A percentile compares a stretch with the other conserved stretches of the same genome.
Conservation (phyloP, 2,888 invertebrate species). For the Sesia bembeciformis region DNA sequence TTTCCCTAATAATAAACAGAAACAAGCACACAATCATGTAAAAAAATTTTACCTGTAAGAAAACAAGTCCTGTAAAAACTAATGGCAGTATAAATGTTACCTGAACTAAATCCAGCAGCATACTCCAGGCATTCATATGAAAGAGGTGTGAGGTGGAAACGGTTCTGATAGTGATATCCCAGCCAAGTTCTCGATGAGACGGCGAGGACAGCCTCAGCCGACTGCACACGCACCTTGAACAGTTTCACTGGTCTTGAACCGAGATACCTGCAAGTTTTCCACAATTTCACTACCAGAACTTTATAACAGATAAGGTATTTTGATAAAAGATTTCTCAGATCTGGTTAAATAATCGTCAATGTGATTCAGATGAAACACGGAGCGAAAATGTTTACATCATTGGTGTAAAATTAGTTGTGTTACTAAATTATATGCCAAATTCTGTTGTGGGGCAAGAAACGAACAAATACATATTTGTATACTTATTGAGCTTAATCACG, state of each 20-base stretch:
- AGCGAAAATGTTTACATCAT: slow-evolving; percentile 62
- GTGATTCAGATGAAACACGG: slow-evolving; percentile 78
- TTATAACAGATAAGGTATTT: background rate
- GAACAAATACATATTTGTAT: no score
- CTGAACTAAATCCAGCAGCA: slow-evolving; percentile 95
- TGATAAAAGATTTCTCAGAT: slow-evolving; percentile 39
- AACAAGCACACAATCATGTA: no score
- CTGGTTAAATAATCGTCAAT: slow-evolving; percentile 69
- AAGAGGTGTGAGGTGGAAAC: slow-evolving; percentile 94
- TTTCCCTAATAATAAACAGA: no score
- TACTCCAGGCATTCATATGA: slow-evolving; percentile 98
- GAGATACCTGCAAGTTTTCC: slow-evolving; percentile 77
- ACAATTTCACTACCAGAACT: no score
- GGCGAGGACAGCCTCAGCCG: slow-evolving; percentile 96
- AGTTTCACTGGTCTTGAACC: slow-evolving; percentile 97
- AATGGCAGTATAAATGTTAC: slow-evolving; percentile 22
- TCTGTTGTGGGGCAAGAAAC: no score
- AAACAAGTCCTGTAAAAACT: no score
- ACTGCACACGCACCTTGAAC: slow-evolving; percentile 96
- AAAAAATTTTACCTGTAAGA: no score
- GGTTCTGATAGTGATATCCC: slow-evolving; percentile 98
- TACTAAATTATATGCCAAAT: no score
- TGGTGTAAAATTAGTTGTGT: slow-evolving; percentile 10
- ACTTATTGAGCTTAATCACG: no score
- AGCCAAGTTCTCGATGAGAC: slow-evolving; percentile 99